Percentiles rank a stretch among this genome's conserved stretches.
phyloP scores from a whole-genome alignment of 2,113 vertebrate genomes.

The Physeter macrocephalus region DNA sequence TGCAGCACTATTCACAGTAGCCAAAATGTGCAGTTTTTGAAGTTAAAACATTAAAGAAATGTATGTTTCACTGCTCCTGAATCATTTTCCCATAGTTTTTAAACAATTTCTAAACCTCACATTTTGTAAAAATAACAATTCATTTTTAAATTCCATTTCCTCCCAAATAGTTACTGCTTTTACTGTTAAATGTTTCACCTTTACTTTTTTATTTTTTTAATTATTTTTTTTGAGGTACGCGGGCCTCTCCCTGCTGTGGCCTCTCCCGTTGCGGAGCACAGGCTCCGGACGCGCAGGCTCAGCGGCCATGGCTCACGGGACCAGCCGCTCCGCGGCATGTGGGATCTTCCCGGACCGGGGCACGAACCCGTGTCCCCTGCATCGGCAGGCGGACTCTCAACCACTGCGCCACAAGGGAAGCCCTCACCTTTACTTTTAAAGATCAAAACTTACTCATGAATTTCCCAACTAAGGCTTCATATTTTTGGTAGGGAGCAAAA shows the following conservation, averaged over 20 bases:
- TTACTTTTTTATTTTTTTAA: no score
- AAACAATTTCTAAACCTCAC: neutral
- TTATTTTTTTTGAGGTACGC: no score
- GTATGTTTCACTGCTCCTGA: neutral
- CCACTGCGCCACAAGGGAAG: no score
- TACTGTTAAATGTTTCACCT: neutral
- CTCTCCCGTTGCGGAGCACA: no score
- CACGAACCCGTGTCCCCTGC: no score
- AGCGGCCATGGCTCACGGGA: no score
- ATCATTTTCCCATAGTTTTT: neutral
- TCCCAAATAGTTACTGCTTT: neutral
- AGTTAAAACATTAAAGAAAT: neutral
- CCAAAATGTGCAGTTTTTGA: neutral
- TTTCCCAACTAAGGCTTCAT: neutral
- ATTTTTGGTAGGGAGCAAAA: neutral
- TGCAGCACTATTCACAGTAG: neutral
- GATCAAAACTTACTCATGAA: neutral
- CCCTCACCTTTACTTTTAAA: slow-evolving; percentile 10
- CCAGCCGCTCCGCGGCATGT: no score
- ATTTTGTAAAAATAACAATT: neutral
- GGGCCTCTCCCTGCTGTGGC: no score
- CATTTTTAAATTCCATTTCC: neutral
- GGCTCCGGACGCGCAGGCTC: no score
- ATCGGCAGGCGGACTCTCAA: no score
- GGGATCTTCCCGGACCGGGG: no score